Evolutionary conservation across 1,140 invertebrate genomes (phyloP).

Genomic region (Apis florea): DNA sequence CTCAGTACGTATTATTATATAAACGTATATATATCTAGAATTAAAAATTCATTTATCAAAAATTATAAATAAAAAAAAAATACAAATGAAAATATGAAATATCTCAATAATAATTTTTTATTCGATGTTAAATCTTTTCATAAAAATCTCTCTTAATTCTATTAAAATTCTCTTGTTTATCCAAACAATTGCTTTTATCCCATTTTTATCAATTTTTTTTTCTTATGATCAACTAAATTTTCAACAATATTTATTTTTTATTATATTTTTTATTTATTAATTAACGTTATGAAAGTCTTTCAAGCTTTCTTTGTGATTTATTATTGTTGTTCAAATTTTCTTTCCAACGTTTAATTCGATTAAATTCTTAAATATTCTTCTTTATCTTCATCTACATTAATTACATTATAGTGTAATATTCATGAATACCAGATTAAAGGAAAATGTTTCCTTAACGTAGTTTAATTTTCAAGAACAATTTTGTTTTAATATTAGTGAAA

Average conservation of each 20-base stretch:
- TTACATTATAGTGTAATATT: not conserved
- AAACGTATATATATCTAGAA: no score
- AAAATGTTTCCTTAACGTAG: not conserved
- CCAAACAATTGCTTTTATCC: not conserved
- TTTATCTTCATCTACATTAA: not conserved
- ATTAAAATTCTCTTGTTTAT: not conserved
- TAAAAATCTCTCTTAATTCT: not conserved
- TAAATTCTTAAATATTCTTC: not conserved
- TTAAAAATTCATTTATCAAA: no score
- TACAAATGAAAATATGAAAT: not conserved
- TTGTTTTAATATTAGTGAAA: not conserved
- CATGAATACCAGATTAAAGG: not conserved
- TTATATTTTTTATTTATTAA: no score
- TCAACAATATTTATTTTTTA: not conserved
- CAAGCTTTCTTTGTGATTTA: not conserved
- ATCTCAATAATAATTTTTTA: not conserved
- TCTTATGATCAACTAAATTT: not conserved
- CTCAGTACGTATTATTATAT: conserved; percentile 86
- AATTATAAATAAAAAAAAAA: no score
- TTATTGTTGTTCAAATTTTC: no score
- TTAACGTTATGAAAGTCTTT: not conserved
- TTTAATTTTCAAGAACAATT: not conserved
- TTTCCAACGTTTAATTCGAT: not conserved
- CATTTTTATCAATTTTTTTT: not conserved
- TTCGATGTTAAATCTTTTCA: not conserved